Percentiles rank a stretch among this genome's conserved stretches.
Conservation (phyloP, 2,113 vertebrate species). For the Spea multiplicata region DNA sequence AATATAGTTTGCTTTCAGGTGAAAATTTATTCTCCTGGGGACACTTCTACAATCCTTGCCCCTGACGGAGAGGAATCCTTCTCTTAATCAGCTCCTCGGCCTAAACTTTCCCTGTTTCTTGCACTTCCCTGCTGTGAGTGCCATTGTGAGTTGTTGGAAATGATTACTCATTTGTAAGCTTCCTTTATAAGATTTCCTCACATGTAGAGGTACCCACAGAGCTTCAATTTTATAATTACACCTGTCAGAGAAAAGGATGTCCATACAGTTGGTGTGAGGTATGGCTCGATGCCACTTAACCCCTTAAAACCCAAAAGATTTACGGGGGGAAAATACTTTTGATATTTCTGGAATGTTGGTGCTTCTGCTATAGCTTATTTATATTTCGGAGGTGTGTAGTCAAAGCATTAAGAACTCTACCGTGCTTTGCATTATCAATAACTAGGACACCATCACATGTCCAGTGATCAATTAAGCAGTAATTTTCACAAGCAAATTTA, state of each 20-base stretch:
- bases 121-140: slow-evolving; percentile 77
- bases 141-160: slow-evolving; percentile 82
- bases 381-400: too few species aligned
- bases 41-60: slow-evolving; percentile 74
- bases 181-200: slow-evolving; percentile 91
- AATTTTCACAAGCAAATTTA: too few species aligned
- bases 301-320: background rate
- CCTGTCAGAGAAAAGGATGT: slow-evolving; percentile 49
- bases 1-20: slow-evolving; percentile 80
- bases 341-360: background rate
- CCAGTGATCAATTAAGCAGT: too few species aligned
- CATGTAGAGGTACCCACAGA: slow-evolving; percentile 72
- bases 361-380: too few species aligned
- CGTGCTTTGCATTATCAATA: too few species aligned
- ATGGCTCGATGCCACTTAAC: slow-evolving; percentile 33
- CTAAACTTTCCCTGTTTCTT: slow-evolving; percentile 81
- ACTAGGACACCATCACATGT: too few species aligned
- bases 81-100: slow-evolving; percentile 84
- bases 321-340: background rate
- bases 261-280: slow-evolving; percentile 52
- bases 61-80: slow-evolving; percentile 81
- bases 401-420: too few species aligned
- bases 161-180: slow-evolving; percentile 88
- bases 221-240: slow-evolving; percentile 85
- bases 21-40: slow-evolving; percentile 89